These are phyloP conservation scores for Steinernema khuongi DNA, from an alignment of 1,140 invertebrate species.

Conservation along the genomic window DNA sequence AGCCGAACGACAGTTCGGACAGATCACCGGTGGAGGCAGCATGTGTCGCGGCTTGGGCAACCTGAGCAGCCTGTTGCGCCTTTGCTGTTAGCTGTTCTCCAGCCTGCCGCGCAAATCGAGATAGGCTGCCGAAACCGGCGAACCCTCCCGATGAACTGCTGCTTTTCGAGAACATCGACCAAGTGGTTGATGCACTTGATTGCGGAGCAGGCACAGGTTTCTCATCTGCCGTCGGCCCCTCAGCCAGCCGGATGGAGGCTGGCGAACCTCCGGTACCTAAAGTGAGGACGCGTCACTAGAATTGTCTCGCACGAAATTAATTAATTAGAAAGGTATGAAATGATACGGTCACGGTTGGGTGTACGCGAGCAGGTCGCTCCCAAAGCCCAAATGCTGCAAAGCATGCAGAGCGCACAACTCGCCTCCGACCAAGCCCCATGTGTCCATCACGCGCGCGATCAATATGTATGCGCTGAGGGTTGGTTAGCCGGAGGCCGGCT, in stretches of 20 bases:
- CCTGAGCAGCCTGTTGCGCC: neutral
- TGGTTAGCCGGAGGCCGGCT: neutral
- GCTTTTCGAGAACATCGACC: constrained; percentile 4
- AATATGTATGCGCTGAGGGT: constrained; percentile 12
- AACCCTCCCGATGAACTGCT: neutral
- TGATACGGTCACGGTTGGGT: neutral
- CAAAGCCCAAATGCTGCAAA: neutral
- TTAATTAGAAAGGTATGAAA: neutral
- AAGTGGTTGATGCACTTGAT: constrained; percentile 1
- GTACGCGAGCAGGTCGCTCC: neutral
- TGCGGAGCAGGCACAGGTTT: neutral
- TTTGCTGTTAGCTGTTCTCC: constrained; percentile 1
- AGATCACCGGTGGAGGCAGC: neutral
- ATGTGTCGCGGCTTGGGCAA: neutral
- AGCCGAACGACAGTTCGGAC: neutral
- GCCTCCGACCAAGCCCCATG: constrained; percentile 8
- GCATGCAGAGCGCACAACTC: neutral
- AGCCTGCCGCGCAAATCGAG: neutral
- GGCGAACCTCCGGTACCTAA: neutral
- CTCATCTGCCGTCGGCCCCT: neutral
- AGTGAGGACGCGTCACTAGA: neutral
- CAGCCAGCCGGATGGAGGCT: neutral
- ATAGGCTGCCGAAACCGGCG: neutral
- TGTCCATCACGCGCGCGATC: constrained; percentile 11
- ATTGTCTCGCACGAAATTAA: neutral